Evolutionary conservation across 2,888 invertebrate species (phyloP).

Genomic region (Tetragonula carbonaria): DNA sequence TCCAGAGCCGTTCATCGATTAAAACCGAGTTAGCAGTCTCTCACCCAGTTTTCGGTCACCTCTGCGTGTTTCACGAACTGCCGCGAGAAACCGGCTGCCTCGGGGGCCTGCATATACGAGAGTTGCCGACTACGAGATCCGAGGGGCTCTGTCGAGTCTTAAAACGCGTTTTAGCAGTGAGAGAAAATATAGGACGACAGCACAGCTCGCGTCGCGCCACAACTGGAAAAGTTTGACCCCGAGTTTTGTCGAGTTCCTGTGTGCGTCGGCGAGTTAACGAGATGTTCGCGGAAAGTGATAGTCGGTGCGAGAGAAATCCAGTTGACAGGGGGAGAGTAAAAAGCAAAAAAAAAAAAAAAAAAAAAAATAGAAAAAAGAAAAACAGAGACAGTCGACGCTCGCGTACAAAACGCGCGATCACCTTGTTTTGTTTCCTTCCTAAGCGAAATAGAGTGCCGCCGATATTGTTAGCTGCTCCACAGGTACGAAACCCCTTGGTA

Average conservation of each 20-base stretch:
- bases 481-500: neutral
- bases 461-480: slow-evolving; percentile 4
- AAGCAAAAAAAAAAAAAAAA: neutral
- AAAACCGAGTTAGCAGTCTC: slow-evolving; percentile 3
- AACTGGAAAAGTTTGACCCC: neutral
- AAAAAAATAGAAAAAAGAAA: no score
- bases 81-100: neutral
- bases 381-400: neutral
- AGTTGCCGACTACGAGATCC: neutral
- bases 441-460: neutral
- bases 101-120: neutral
- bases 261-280: neutral
- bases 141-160: slow-evolving; percentile 24
- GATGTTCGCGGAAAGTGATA: neutral
- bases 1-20: slow-evolving; percentile 25
- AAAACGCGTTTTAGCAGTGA: neutral
- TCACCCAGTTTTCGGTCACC: neutral
- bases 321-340: neutral
- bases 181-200: neutral
- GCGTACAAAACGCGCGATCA: neutral
- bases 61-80: neutral
- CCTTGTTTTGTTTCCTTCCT: neutral
- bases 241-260: neutral
- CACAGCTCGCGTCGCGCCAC: neutral
- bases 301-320: neutral